Conservation (phyloP, 2,888 invertebrate genomes). For the Elegia similella region DNA sequence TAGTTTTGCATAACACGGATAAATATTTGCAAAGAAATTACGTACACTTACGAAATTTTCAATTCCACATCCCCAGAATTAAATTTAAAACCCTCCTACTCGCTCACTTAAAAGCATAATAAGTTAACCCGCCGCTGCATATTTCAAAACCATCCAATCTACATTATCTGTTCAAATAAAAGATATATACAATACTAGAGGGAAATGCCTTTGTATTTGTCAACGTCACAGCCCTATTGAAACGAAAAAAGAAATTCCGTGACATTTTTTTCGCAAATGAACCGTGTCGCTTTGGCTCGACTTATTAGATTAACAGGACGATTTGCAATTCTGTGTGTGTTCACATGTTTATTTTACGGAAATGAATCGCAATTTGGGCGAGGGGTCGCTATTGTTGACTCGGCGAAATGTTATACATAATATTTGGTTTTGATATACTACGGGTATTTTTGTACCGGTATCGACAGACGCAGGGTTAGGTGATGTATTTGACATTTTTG, state of each 20-base stretch:
- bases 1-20: no score
- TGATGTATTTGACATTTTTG: not conserved
- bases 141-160: conserved; percentile 42
- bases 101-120: conserved; percentile 15
- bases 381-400: conserved; percentile 69
- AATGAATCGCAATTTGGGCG: conserved; percentile 73
- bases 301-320: conserved; percentile 81
- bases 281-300: conserved; percentile 66
- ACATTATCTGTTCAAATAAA: conserved; percentile 72
- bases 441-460: conserved; percentile 20
- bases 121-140: conserved; percentile 17
- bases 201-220: conserved; percentile 79
- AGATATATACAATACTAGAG: conserved; percentile 55
- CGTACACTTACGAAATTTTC: not conserved
- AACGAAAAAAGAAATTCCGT: conserved; percentile 51
- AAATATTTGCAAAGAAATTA: not conserved
- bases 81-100: conserved; percentile 4
- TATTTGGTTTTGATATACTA: conserved; percentile 42
- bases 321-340: conserved; percentile 79
- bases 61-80: not conserved
- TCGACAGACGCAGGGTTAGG: conserved; percentile 18
- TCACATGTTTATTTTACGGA: conserved; percentile 79
- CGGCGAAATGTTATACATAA: conserved; percentile 46
- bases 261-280: conserved; percentile 78
- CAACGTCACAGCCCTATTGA: conserved; percentile 66